These are phyloP conservation scores for Chymomyza costata DNA, from an alignment of 1,140 invertebrate genomes.

Conservation along the genomic window DNA sequence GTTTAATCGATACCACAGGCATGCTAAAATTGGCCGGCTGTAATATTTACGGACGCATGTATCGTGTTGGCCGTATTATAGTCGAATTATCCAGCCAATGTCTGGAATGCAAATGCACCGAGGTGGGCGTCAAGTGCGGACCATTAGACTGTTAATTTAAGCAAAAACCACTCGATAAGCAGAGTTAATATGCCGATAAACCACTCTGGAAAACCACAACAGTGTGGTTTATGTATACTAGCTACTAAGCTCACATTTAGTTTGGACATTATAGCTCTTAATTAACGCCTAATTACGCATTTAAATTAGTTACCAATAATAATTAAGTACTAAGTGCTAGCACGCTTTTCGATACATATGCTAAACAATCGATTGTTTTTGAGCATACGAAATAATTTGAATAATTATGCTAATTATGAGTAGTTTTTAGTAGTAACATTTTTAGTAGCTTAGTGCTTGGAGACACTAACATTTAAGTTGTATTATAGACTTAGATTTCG, in stretches of 20 bases:
- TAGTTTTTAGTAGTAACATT: neutral
- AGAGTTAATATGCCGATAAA: too few relatives aligned
- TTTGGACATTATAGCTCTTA: slow-evolving; percentile 5
- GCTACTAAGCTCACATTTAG: slow-evolving; percentile 1
- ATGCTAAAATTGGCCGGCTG: slow-evolving; percentile 89
- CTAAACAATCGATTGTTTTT: slow-evolving; percentile 26
- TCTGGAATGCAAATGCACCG: slow-evolving; percentile 89
- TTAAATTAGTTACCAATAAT: slow-evolving; percentile 2
- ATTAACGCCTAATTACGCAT: slow-evolving; percentile 9
- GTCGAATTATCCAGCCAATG: slow-evolving; percentile 88
- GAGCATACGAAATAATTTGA: neutral
- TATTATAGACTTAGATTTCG: slow-evolving; percentile 45
- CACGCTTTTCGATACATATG: neutral
- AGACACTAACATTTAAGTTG: slow-evolving; percentile 39
- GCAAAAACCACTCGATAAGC: slow-evolving; percentile 3
- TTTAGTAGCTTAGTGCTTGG: neutral
- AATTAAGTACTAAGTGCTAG: too few relatives aligned
- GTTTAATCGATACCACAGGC: slow-evolving; percentile 62
- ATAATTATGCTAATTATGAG: neutral
- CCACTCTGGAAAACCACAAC: too few relatives aligned
- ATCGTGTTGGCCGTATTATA: slow-evolving; percentile 88
- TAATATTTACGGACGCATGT: slow-evolving; percentile 94
- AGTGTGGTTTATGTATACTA: neutral
- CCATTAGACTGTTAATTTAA: slow-evolving; percentile 79
- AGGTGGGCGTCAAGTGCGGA: slow-evolving; percentile 89